phyloP scores from a whole-genome alignment of 37 sponge, comb jelly and placozoan species.

The Dysidea cf. avara region DNA sequence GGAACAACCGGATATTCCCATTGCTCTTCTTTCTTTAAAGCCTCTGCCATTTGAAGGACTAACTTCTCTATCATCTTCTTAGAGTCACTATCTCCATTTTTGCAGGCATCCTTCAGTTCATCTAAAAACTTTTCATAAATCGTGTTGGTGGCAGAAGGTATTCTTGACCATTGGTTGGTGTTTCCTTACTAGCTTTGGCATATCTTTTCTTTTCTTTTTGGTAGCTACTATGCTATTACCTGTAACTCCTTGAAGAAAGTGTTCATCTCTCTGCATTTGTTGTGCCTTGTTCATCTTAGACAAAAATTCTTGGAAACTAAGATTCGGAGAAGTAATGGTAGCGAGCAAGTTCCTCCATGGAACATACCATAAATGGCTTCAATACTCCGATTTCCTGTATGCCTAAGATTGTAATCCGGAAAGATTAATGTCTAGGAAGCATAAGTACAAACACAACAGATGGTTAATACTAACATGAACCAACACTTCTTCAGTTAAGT shows the following conservation, averaged over 20 bases:
- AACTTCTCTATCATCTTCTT: slow-evolving; percentile 5
- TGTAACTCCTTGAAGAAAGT: slow-evolving; percentile 1
- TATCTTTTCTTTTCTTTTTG: too few species aligned
- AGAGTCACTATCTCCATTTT: not conserved
- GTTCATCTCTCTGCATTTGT: slow-evolving; percentile 19
- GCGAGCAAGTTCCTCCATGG: slow-evolving; percentile 23
- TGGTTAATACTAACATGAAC: slow-evolving; percentile 28
- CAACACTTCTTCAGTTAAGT: slow-evolving; percentile 13
- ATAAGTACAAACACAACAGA: not conserved
- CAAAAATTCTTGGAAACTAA: slow-evolving; percentile 15
- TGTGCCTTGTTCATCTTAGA: slow-evolving; percentile 2
- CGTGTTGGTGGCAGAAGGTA: too few species aligned
- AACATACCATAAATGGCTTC: slow-evolving; percentile 32
- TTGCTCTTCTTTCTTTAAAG: not conserved
- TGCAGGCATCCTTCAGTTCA: not conserved
- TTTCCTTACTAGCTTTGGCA: too few species aligned
- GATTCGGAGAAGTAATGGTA: slow-evolving; percentile 29
- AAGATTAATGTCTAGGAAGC: not conserved
- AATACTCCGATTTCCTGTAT: slow-evolving; percentile 19
- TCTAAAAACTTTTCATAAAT: not conserved
- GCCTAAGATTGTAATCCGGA: not conserved
- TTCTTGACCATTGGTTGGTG: too few species aligned
- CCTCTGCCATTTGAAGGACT: not conserved
- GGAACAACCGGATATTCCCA: slow-evolving; percentile 6
- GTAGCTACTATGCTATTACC: not conserved